Percentiles rank a stretch among this genome's conserved stretches.
Conservation (phyloP, 1,140 invertebrate species). For the Drosophila sp. region DNA sequence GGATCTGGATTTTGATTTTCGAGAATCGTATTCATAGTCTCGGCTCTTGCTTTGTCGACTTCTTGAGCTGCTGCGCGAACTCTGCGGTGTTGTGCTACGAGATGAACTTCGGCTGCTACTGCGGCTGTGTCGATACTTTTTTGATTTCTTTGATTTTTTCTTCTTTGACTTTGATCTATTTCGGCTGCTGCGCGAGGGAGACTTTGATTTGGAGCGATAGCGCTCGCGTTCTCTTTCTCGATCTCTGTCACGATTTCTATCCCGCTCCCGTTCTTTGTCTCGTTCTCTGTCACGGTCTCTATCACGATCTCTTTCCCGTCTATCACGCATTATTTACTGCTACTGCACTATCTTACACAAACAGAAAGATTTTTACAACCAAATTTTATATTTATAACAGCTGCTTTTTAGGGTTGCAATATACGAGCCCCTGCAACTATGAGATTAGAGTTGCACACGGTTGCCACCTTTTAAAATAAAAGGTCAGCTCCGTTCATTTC, state of each 20-base stretch:
- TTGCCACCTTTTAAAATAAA: too few relatives aligned
- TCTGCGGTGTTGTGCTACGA: constrained; percentile 58
- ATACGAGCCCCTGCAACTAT: too few relatives aligned
- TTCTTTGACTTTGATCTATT: constrained; percentile 72
- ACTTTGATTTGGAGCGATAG: constrained; percentile 69
- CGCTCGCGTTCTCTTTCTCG: constrained; percentile 35
- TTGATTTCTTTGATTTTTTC: constrained; percentile 78
- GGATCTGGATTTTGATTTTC: constrained; percentile 64
- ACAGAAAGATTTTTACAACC: too few relatives aligned
- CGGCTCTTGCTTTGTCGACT: constrained; percentile 71
- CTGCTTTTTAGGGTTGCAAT: too few relatives aligned
- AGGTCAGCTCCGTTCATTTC: too few relatives aligned
- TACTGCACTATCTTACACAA: too few relatives aligned
- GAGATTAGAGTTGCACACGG: too few relatives aligned
- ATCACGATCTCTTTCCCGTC: constrained; percentile 61
- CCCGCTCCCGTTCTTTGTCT: constrained; percentile 50
- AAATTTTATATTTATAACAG: too few relatives aligned
- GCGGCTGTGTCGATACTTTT: constrained; percentile 69
- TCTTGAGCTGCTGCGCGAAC: constrained; percentile 63
- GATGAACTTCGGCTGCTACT: constrained; percentile 73
- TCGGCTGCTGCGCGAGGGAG: constrained; percentile 47
- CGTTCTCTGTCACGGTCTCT: constrained; percentile 55
- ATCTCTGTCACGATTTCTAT: constrained; percentile 40
- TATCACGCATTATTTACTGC: constrained; percentile 34
- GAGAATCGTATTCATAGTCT: constrained; percentile 39